A percentile compares a stretch with the other conserved stretches of the same genome.
Evolutionary conservation across 2,113 vertebrate genomes (phyloP).

Genomic region (Centropristis striata): DNA sequence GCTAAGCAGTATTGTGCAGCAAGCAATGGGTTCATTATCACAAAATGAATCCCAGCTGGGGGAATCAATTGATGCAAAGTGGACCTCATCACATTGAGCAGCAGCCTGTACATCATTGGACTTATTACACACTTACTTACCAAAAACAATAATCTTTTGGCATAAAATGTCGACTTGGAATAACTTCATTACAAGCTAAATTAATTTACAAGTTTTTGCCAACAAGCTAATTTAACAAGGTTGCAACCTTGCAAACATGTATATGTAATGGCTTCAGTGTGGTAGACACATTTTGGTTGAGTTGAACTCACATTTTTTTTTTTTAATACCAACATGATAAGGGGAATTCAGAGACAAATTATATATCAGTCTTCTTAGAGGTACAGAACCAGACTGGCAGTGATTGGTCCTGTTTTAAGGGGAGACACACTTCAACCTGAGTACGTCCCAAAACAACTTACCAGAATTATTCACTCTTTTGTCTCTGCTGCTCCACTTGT

Average conservation of each 20-base stretch:
- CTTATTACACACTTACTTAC: constrained; percentile 32
- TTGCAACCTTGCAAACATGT: constrained; percentile 10
- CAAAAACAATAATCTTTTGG: constrained; percentile 48
- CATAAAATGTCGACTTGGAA: constrained; percentile 22
- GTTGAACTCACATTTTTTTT: not conserved
- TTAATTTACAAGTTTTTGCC: constrained; percentile 34
- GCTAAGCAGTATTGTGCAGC: constrained; percentile 7
- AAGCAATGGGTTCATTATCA: not conserved
- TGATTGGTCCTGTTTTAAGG: constrained; percentile 15
- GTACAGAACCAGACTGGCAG: not conserved
- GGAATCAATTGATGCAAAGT: constrained; percentile 35
- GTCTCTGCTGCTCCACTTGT: not conserved
- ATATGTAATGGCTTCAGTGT: not conserved
- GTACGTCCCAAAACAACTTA: not conserved
- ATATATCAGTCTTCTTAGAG: not conserved
- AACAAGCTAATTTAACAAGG: constrained; percentile 33
- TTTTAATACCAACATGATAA: not conserved
- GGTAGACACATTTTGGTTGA: not conserved
- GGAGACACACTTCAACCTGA: not conserved
- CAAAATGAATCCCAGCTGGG: constrained; percentile 4
- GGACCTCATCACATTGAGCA: not conserved
- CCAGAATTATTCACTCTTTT: not conserved
- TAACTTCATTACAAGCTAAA: constrained; percentile 42
- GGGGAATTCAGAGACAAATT: not conserved
- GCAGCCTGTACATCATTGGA: constrained; percentile 35